Percentiles rank a stretch among this genome's conserved stretches.
phyloP scores from a whole-genome alignment of 2,113 vertebrate species.

The Acanthochromis polyacanthus region DNA sequence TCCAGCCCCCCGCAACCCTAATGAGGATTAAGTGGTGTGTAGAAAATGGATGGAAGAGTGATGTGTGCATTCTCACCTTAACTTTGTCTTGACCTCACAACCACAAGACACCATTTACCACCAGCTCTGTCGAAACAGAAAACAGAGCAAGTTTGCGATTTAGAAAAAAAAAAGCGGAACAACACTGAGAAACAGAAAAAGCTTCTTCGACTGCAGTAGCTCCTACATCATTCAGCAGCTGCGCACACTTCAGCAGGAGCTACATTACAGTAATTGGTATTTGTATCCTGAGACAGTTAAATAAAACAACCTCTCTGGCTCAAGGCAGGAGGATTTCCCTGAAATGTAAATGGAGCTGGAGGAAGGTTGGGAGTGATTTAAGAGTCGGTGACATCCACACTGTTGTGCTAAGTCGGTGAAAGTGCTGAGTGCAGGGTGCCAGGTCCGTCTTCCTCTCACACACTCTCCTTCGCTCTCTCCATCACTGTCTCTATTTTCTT shows the following conservation, averaged over 20 bases:
- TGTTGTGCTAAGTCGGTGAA: conserved; percentile 72
- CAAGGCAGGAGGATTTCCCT: conserved; percentile 69
- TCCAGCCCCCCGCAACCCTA: too few relatives aligned
- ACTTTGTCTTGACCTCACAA: too few relatives aligned
- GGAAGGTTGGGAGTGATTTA: conserved; percentile 76
- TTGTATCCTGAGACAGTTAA: conserved; percentile 74
- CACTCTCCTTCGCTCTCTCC: conserved; percentile 37
- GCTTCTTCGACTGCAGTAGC: conserved; percentile 19
- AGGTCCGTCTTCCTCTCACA: conserved; percentile 46
- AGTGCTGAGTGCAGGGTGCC: conserved; percentile 73
- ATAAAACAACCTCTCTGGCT: conserved; percentile 73
- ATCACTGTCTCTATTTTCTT: conserved; percentile 46
- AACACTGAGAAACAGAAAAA: too few relatives aligned
- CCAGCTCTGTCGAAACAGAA: too few relatives aligned
- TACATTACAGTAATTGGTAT: conserved; percentile 78
- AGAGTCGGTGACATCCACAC: conserved; percentile 68
- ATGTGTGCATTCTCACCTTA: too few relatives aligned
- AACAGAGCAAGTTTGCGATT: too few relatives aligned
- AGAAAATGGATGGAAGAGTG: too few relatives aligned
- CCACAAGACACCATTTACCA: too few relatives aligned
- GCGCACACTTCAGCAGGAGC: conserved; percentile 37
- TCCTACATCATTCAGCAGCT: conserved; percentile 44
- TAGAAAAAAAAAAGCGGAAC: too few relatives aligned
- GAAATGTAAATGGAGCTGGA: conserved; percentile 76
- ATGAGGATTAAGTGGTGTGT: too few relatives aligned